Percentiles rank a stretch among this genome's conserved stretches.
Conservation (phyloP, 37 sponge, comb jelly and placozoan genomes). For the Dysidea cf. avara region DNA sequence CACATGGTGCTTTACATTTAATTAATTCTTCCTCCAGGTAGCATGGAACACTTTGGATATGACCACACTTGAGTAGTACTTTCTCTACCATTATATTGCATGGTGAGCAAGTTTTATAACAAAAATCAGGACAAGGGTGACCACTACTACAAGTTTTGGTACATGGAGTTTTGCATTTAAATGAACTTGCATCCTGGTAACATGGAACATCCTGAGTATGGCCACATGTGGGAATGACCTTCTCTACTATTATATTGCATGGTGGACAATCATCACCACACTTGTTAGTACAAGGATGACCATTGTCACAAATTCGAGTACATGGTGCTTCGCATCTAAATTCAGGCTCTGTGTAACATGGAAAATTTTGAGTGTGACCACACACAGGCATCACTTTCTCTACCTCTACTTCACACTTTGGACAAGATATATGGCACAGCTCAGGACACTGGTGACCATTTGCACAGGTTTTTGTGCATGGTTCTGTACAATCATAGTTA, state of each 20-base stretch:
- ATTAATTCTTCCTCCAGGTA: slow-evolving; percentile 16
- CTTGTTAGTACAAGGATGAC: slow-evolving; percentile 23
- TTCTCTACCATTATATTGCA: too few relatives aligned
- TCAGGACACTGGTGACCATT: slow-evolving; percentile 33
- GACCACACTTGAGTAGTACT: too few relatives aligned
- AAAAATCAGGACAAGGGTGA: slow-evolving; percentile 21
- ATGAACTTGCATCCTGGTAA: not conserved
- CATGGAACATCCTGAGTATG: slow-evolving; percentile 15
- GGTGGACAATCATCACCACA: slow-evolving; percentile 31
- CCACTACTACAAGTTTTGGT: slow-evolving; percentile 1
- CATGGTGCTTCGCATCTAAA: slow-evolving; percentile 36
- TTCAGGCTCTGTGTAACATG: slow-evolving; percentile 23
- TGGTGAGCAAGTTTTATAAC: too few relatives aligned
- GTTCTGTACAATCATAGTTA: slow-evolving; percentile 47
- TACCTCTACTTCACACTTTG: slow-evolving; percentile 11
- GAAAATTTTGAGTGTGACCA: slow-evolving; percentile 11
- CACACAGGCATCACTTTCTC: slow-evolving; percentile 41
- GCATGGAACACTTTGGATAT: slow-evolving; percentile 38
- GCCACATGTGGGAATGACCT: slow-evolving; percentile 44
- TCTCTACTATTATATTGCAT: slow-evolving; percentile 25
- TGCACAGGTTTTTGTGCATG: slow-evolving; percentile 26
- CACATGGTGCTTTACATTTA: slow-evolving; percentile 28
- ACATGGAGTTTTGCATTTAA: slow-evolving; percentile 22
- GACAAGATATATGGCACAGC: slow-evolving; percentile 24
- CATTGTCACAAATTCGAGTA: slow-evolving; percentile 27